phyloP scores from a whole-genome alignment of 2,888 invertebrate genomes.

The Adelphocoris suturalis region DNA sequence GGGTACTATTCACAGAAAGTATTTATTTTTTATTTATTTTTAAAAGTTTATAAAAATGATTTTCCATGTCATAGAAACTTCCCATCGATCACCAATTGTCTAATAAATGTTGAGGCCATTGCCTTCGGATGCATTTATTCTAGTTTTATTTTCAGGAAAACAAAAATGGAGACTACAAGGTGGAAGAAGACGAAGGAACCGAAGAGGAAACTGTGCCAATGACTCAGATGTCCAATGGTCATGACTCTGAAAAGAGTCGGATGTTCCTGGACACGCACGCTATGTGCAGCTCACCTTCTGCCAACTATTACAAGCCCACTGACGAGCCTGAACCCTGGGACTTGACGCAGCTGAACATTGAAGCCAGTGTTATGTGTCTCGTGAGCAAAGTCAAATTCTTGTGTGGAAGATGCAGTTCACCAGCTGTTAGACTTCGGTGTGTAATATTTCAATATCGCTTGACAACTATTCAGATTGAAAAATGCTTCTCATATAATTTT shows the following conservation, averaged over 20 bases:
- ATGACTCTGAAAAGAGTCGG: constrained; percentile 78
- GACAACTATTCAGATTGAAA: no score
- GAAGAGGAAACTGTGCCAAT: constrained; percentile 55
- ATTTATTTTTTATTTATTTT: no score
- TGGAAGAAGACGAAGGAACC: constrained; percentile 48
- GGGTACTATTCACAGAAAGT: no score
- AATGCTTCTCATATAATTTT: no score
- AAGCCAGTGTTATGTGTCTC: constrained; percentile 92
- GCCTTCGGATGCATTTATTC: no score
- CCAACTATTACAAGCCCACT: constrained; percentile 88
- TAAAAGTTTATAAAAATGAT: no score
- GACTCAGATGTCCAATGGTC: constrained; percentile 76
- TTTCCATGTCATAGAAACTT: no score
- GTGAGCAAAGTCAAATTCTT: constrained; percentile 90
- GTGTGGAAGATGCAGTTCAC: constrained; percentile 87
- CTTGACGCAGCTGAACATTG: constrained; percentile 90
- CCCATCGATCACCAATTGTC: no score
- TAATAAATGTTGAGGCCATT: no score
- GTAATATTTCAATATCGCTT: not conserved
- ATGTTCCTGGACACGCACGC: constrained; percentile 80
- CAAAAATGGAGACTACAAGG: constrained; percentile 53
- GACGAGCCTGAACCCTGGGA: constrained; percentile 93
- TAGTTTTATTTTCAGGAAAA: constrained; percentile 30
- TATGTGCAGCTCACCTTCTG: constrained; percentile 82
- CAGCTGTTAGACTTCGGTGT: constrained; percentile 83